Conservation (phyloP, 1,140 invertebrate species). For the Psilanteris sp. region DNA sequence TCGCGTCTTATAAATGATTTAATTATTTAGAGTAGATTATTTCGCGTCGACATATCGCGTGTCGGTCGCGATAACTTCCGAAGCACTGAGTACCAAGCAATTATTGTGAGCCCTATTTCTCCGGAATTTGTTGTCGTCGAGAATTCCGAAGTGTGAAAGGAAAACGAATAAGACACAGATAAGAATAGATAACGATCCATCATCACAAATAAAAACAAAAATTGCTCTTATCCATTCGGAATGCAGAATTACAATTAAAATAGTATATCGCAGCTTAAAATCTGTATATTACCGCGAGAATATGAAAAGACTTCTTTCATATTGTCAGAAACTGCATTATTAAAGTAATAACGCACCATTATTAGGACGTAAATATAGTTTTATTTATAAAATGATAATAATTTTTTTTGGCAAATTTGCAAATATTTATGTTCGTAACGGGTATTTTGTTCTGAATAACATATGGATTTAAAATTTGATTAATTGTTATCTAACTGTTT, state of each 20-base stretch:
- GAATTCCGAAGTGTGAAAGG: slow-evolving; percentile 41
- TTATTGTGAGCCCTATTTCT: slow-evolving; percentile 48
- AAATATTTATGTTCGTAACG: too few species aligned
- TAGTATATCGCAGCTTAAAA: slow-evolving; percentile 17
- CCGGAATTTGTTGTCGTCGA: slow-evolving; percentile 30
- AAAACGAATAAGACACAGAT: slow-evolving; percentile 35
- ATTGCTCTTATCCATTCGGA: slow-evolving; percentile 30
- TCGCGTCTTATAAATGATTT: slow-evolving; percentile 51
- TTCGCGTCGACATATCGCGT: slow-evolving; percentile 51
- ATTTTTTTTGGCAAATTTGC: too few species aligned
- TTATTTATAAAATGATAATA: too few species aligned
- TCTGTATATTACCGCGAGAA: not conserved
- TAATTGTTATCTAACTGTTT: too few species aligned
- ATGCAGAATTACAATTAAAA: slow-evolving; percentile 48
- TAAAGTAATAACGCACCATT: not conserved
- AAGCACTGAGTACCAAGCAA: slow-evolving; percentile 52
- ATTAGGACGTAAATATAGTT: too few species aligned
- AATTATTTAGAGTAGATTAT: slow-evolving; percentile 60
- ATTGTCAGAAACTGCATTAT: not conserved
- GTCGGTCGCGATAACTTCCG: slow-evolving; percentile 45
- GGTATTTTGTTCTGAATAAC: too few species aligned
- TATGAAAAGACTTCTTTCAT: slow-evolving; percentile 37
- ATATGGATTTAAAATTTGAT: too few species aligned
- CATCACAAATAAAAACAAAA: slow-evolving; percentile 57
- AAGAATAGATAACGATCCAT: slow-evolving; percentile 47